Percentiles rank a stretch among this genome's conserved stretches.
Conservation (phyloP, 2,113 vertebrate genomes). For the Cairina moschata region DNA sequence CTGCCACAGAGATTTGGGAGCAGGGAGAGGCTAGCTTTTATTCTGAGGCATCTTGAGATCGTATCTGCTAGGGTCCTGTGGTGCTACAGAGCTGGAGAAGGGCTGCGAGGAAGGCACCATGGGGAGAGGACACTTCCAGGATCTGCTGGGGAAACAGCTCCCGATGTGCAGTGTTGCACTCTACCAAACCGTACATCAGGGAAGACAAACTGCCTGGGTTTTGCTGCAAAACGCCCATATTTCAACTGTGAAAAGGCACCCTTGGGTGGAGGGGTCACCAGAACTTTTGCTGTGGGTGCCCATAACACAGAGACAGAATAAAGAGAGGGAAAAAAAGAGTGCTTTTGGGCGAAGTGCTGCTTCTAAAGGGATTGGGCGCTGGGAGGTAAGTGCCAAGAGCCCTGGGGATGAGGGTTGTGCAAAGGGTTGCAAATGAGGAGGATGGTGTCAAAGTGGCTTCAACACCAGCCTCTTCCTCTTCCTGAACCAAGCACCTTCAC, state of each 20-base stretch:
- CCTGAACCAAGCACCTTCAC: neutral
- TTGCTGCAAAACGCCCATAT: neutral
- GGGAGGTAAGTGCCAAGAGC: neutral
- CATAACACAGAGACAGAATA: neutral
- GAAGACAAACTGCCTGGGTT: neutral
- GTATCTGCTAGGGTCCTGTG: neutral
- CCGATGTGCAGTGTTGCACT: neutral
- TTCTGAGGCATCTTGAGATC: neutral
- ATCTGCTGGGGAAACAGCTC: neutral
- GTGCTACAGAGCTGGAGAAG: neutral
- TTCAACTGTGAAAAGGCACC: neutral
- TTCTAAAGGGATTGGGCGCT: neutral
- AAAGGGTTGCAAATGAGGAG: neutral
- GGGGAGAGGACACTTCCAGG: neutral
- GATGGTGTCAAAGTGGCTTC: neutral
- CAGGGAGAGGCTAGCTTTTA: neutral
- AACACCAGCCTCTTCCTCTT: neutral
- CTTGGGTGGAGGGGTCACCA: rapidly evolving
- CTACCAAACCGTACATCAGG: neutral
- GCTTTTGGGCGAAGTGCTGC: neutral
- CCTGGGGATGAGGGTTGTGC: neutral
- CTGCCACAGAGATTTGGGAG: neutral
- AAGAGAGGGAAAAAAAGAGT: neutral
- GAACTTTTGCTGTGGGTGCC: neutral
- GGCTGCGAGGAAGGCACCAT: neutral